Evolutionary conservation across 2,797 vertebrate genomes (phyloP), one percentile per base, ranked within the genome.

Genomic region (Pterois miles): DNA sequence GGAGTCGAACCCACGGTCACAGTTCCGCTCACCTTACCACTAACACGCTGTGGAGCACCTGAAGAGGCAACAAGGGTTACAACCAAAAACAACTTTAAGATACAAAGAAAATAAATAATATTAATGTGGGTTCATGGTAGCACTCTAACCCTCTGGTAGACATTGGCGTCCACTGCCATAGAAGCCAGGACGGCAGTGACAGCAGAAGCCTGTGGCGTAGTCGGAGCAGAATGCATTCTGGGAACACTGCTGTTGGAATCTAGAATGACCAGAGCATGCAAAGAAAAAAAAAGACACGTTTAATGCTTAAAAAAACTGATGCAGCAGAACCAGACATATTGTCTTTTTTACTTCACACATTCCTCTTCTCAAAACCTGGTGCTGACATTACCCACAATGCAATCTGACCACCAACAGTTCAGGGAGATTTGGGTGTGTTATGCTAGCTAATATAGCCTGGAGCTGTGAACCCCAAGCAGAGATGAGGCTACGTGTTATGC

Each of bases 11-110:
- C 97, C 72, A 98, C 97, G 0, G 0, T 85, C 81, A 99, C 90
- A 2, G 87, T 94, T 2, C 98, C 98, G 0, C 91, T 97, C 84
- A 99, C 96, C 88, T 98, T 98, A 6, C 98, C 98, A 7, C 97
- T 99, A 34, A 99, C 97, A 3, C 97, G 96, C 76, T 98, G 97
- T 38, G 97, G 97, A 1, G 96, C 96, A 14, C 97, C 98, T 99
- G 90, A 20, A 75, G 5, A n/a, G 63, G 34, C 7, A 46, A 48
- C 8, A 9, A n/a, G 3, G 1, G 7, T 16, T n/a, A 60, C 8
- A 8, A 25, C 7, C 0, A 23, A 43, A 8, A 7, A 23, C 2
- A 11, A 36, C 14, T 12, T 34, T 2, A 13, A 40, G 2, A 40
- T 22, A 8, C 34, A 0, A 14, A 25, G 12, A 46, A 10, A 43